Conservation (phyloP, 2,113 vertebrate genomes). For the Hemiprocne comata region DNA sequence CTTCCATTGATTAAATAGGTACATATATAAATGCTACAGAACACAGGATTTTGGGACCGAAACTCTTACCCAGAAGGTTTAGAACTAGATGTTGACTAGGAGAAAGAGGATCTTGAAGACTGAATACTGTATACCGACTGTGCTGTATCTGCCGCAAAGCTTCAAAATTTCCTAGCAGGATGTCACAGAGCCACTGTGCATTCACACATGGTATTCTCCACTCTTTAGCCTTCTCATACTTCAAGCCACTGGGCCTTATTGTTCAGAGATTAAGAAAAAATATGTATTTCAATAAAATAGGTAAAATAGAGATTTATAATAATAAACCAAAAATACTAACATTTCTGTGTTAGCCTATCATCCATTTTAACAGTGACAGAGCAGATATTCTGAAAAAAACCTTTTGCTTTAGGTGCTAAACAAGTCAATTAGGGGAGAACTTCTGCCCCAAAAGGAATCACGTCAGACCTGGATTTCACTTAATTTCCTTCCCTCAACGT, state of each 20-base stretch:
- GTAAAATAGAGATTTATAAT: not conserved
- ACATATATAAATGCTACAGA: not conserved
- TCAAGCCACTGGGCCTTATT: slow-evolving; percentile 86
- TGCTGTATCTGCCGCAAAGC: slow-evolving; percentile 90
- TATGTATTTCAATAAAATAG: not conserved
- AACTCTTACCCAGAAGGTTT: slow-evolving; percentile 84
- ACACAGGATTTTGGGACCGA: not conserved
- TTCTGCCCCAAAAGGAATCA: not conserved
- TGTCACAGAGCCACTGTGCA: slow-evolving; percentile 94
- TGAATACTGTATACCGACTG: slow-evolving; percentile 86
- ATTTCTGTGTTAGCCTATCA: not conserved
- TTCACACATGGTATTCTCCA: slow-evolving; percentile 98
- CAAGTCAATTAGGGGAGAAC: not conserved
- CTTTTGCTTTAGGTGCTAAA: not conserved
- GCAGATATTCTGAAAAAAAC: not conserved
- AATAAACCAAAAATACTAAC: not conserved
- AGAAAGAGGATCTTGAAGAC: slow-evolving; percentile 86
- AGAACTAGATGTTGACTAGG: slow-evolving; percentile 88
- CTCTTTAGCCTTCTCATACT: slow-evolving; percentile 96
- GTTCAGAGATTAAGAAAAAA: not conserved
- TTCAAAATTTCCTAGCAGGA: slow-evolving; percentile 93
- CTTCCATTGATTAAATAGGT: not conserved
- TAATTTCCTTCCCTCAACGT: rapidly evolving
- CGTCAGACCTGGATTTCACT: not conserved
- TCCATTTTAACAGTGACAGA: not conserved